Evolutionary conservation across 2,888 invertebrate genomes (phyloP).

Genomic region (Cerastoderma edule): DNA sequence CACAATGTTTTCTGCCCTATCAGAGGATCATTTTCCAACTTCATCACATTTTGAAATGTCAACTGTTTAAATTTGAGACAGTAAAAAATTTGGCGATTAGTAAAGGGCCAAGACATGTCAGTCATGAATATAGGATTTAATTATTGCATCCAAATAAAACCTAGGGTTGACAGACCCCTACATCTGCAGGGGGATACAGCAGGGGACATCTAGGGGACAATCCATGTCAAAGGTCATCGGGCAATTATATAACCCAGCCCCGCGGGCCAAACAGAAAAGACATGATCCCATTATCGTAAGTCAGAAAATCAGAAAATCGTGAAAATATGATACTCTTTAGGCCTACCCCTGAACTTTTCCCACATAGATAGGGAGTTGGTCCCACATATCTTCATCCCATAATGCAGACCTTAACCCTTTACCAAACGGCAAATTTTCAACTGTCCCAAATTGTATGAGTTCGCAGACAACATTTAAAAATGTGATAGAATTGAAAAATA

Average conservation of each 20-base stretch:
- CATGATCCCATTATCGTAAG: conserved; percentile 20
- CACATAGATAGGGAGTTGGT: conserved; percentile 14
- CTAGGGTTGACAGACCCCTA: background rate
- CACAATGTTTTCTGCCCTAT: no score
- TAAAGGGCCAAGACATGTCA: conserved; percentile 49
- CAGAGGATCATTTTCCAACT: no score
- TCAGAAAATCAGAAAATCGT: conserved; percentile 16
- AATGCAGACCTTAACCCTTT: no score
- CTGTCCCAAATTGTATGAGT: no score
- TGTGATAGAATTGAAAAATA: no score
- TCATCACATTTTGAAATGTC: no score
- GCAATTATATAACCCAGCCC: conserved; percentile 14
- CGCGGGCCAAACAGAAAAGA: conserved; percentile 7
- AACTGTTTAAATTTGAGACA: no score
- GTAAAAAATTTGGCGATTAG: background rate
- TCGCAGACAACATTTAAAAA: no score
- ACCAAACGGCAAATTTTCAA: no score
- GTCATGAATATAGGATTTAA: conserved; percentile 49
- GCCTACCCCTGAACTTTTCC: conserved; percentile 15
- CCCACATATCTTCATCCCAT: no score
- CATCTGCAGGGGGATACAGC: conserved; percentile 18
- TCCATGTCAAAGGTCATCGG: background rate
- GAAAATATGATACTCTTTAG: conserved; percentile 4
- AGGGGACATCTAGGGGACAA: conserved; percentile 2
- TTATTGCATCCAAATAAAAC: conserved; percentile 49